Percentiles rank a stretch among this genome's conserved stretches.
These are phyloP conservation scores for Hypsibius dujardini DNA, from an alignment of 1,140 invertebrate genomes.

Conservation along the genomic window DNA sequence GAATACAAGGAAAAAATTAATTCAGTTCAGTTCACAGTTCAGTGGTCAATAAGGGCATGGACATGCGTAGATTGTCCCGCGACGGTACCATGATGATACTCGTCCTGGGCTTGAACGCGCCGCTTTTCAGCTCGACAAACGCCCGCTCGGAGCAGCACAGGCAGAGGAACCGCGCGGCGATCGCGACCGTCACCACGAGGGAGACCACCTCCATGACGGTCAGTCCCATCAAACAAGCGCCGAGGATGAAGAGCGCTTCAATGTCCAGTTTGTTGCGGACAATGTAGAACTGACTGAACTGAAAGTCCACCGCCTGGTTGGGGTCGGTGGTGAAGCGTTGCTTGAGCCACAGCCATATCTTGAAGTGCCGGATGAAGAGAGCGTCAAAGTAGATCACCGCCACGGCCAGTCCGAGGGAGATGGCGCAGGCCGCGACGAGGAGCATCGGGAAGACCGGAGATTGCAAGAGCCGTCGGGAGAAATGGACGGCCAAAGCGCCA, in stretches of 20 bases:
- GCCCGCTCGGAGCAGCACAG: background rate
- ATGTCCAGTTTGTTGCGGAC: background rate
- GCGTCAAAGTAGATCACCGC: background rate
- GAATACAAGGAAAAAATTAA: background rate
- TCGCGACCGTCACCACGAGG: background rate
- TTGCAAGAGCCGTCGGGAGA: background rate
- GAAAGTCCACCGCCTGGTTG: background rate
- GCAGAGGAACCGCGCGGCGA: background rate
- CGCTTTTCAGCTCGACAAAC: background rate
- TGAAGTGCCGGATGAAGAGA: background rate
- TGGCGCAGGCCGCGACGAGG: background rate
- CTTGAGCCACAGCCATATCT: background rate
- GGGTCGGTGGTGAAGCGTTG: background rate
- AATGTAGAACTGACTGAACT: conserved; percentile 5
- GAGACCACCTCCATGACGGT: background rate
- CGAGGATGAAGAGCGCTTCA: background rate
- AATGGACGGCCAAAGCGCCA: background rate
- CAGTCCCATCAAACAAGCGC: conserved; percentile 5
- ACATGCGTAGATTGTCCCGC: background rate
- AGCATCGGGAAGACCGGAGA: background rate
- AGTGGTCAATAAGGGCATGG: background rate
- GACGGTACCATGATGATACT: background rate
- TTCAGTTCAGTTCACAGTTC: background rate
- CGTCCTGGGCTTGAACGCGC: background rate
- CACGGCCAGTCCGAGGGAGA: background rate